These are phyloP conservation scores for Heteractis magnifica DNA, from an alignment of 92 coral and sea anemone genomes.

Conservation along the genomic window DNA sequence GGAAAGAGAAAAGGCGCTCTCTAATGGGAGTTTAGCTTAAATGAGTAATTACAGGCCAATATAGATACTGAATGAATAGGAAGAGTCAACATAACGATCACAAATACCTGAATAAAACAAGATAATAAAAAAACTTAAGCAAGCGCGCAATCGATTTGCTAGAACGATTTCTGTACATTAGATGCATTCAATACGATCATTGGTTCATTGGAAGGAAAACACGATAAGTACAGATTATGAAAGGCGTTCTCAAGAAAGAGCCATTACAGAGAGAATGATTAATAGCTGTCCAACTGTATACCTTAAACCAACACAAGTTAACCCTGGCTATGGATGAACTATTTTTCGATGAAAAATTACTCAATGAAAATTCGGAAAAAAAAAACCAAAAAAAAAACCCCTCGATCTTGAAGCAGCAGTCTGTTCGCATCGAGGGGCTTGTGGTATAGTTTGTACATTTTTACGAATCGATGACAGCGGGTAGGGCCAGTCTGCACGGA, in stretches of 20 bases:
- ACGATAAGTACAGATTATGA: background rate
- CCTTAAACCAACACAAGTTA: background rate
- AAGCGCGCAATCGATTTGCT: slow-evolving; percentile 11
- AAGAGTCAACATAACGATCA: background rate
- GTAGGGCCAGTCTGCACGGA: no score
- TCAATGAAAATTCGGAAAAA: background rate
- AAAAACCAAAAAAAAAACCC: no score
- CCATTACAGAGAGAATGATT: background rate
- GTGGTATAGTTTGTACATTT: no score
- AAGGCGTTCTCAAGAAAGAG: background rate
- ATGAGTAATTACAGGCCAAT: slow-evolving; percentile 4
- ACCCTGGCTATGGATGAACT: background rate
- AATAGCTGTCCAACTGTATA: background rate
- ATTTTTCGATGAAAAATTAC: background rate
- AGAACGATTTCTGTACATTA: background rate
- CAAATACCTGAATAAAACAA: background rate
- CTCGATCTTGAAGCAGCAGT: no score
- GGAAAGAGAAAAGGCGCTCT: background rate
- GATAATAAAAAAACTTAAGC: background rate
- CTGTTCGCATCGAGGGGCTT: no score
- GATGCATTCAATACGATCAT: background rate
- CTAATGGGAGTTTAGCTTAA: background rate
- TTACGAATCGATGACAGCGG: no score
- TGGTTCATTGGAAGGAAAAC: background rate
- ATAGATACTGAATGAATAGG: background rate